phyloP scores from a whole-genome alignment of 2,797 vertebrate genomes.

The Astyanax mexicanus region DNA sequence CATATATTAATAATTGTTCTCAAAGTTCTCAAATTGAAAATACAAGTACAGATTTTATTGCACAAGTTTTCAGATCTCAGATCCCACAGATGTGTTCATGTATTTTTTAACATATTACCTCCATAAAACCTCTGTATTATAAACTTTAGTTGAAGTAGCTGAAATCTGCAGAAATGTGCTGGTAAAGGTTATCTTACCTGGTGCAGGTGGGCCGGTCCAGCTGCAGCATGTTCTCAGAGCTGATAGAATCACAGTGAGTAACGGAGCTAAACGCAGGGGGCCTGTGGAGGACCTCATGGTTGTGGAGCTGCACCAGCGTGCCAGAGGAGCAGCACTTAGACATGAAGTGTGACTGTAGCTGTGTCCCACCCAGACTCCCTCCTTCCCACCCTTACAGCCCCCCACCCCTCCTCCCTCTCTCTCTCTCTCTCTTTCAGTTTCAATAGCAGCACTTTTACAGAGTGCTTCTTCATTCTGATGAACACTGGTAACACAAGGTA shows the following conservation, averaged over 20 bases:
- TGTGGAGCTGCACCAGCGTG: slow-evolving; percentile 25
- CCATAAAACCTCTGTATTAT: not conserved
- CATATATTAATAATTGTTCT: no score
- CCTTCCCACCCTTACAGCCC: not conserved
- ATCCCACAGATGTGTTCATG: no score
- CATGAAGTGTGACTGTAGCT: slow-evolving; percentile 25
- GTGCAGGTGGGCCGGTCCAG: slow-evolving; percentile 56
- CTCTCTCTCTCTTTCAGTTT: slow-evolving; percentile 9
- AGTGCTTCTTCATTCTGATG: slow-evolving; percentile 7
- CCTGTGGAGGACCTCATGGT: slow-evolving; percentile 60
- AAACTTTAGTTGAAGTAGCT: not conserved
- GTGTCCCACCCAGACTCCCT: slow-evolving; percentile 7
- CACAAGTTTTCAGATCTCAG: no score
- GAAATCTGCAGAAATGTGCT: not conserved
- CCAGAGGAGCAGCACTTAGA: slow-evolving; percentile 34
- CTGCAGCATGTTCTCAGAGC: slow-evolving; percentile 40
- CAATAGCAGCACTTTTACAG: slow-evolving; percentile 7
- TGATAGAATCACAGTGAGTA: slow-evolving; percentile 51
- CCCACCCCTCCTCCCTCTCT: not conserved
- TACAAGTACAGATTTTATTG: no score
- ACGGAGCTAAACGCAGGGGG: slow-evolving; percentile 40
- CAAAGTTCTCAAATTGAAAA: no score
- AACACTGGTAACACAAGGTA: not conserved
- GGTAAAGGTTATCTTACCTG: slow-evolving; percentile 64
- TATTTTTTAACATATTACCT: no score